Base-by-base conservation (phyloP, 1,140 invertebrate species). In the Trachelipus rathkii region DNA sequence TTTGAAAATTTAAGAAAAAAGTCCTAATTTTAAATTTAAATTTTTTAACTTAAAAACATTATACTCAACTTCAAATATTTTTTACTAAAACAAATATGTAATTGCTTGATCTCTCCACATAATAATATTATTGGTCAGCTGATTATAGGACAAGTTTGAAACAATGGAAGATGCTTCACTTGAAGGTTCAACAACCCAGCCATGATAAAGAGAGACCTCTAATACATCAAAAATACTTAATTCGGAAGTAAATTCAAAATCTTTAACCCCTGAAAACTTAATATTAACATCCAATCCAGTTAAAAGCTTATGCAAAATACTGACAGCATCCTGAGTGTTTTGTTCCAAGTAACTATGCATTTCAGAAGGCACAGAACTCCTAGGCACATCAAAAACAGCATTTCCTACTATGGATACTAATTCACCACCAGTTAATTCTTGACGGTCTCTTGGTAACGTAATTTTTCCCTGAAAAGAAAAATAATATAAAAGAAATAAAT, bases 261-360 rank as follows among this genome's bases (percentile, higher is more conserved):
- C 86, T 70, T 82, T 79, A 15, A 89, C 87, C 87, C 88, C 88
- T 46, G 86, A 88, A 83, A 89, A 89, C 82, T 85, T 87, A 15
- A 90, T 87, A 85, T 90, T 90, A 10, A 90, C 89, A 84, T 90
- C 89, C 21, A 90, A 83, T 10, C 89, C 89, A 46, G 88, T 89
- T 77, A 88, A 86, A 24, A 89, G 83, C 82, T 89, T 88, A 71
- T 88, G 87, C 77, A 90, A 84, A 46, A 89, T 85, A 69, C 85
- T 84, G 83, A 90, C 86, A 0, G 88, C 88, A 86, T 90, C 89
- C 77, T 88, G 84, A 83, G 89, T 87, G 81, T 89, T 89, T 81
- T 89, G 88, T 82, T 89, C 87, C 82, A 87, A 88, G 82, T 89
- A 87, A n/a, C 87, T 82, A 77, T 84, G 84, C 67, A 84, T 82